Base-by-base conservation (phyloP, 2,888 invertebrate species). In the Agonopterix subpropinquella region DNA sequence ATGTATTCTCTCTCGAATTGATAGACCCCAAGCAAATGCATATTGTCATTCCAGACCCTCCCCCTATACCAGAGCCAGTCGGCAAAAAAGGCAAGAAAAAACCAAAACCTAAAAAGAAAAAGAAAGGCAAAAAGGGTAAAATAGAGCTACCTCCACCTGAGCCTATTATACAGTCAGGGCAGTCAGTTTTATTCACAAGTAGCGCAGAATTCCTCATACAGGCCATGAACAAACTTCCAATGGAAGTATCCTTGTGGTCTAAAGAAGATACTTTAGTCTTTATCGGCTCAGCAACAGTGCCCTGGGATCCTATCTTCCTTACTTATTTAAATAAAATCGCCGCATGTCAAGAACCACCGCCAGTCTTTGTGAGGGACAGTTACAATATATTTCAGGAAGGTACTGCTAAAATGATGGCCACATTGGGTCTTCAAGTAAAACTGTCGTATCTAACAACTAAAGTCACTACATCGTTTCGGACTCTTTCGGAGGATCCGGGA, bases 21-120 rank as follows among this genome's bases (percentile, higher is more conserved):
- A 85, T 76, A 63, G 87, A 87, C 63, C 87, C 88, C 5, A 88
- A 87, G 55, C 77, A 78, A 58, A 76, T 87, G 81, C 73, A 84
- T 44, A 84, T 87, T 51, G 73, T 77, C 0, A 86, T 86, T 54
- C 87, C 87, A 11, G 86, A 86, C 41, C 87, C 87, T 2, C 76
- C 70, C 10, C 88, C 86, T 1, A 57, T 80, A 35, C 87, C 82
- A 8, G 80, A 73, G 4, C 82, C 84, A 39, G 62, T 66, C 1
- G 77, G 77, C 2, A 85, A 83, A 52, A 78, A 76, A 56, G 58
- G 57, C 10, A 74, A 77, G 48, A 67, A 71, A 47, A 66, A 71
- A 42, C 64, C 75, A 2, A 70, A 71, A 50, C 71, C 77, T 8
- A 77, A 72, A 52, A 18, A 69, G 51, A 73, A 73, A 48, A 73